Evolutionary conservation across 35 echinoderm and acorn worm species (phyloP).

Genomic region (Apostichopus californicus): DNA sequence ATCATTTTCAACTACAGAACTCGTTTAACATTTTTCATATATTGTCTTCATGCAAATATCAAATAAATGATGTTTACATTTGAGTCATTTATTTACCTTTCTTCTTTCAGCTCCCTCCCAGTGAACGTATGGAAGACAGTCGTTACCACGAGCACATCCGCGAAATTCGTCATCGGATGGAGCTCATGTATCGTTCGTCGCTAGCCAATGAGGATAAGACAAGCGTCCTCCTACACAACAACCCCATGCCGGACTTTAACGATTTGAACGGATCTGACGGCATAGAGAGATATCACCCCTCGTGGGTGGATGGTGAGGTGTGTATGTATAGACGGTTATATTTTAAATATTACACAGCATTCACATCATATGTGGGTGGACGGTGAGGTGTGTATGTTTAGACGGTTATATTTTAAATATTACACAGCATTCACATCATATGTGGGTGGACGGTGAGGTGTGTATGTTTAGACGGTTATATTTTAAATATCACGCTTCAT

Average conservation of each 20-base stretch:
- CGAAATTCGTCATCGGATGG: conserved; percentile 75
- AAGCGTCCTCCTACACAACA: conserved; percentile 83
- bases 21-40: not conserved
- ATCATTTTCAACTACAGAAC: not conserved
- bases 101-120: conserved; percentile 75
- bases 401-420: not conserved
- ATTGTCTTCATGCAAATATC: not conserved
- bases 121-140: conserved; percentile 84
- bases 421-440: not conserved
- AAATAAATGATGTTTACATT: conserved; percentile 22
- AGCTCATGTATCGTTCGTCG: conserved; percentile 91
- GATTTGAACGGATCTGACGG: conserved; percentile 82
- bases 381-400: conserved; percentile 47
- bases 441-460: conserved; percentile 58
- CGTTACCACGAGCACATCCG: conserved; percentile 83
- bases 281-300: conserved; percentile 66
- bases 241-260: conserved; percentile 94
- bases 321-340: not conserved
- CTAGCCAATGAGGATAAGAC: conserved; percentile 93
- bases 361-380: conserved; percentile 15
- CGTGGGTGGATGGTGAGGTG: conserved; percentile 60
- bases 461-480: not conserved
- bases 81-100: not conserved
- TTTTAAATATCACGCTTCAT: not conserved
- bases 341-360: not conserved